A percentile compares a stretch with the other conserved stretches of the same genome.
These are phyloP conservation scores for Drosophila tani DNA, from an alignment of 1,140 invertebrate genomes.

Conservation along the genomic window DNA sequence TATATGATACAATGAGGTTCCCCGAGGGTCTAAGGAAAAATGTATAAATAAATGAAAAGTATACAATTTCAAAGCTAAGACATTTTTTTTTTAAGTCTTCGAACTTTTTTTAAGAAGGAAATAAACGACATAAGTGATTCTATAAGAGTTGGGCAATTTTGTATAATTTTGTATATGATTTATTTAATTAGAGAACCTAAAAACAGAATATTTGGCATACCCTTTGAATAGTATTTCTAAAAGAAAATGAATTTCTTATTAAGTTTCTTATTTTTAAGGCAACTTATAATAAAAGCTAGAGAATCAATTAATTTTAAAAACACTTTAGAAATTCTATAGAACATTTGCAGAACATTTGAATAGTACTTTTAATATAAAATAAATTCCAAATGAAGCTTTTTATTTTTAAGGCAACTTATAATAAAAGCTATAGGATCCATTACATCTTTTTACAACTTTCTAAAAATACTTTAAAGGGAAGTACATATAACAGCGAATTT, in stretches of 20 bases:
- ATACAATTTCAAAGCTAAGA: neutral
- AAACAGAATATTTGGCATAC: neutral
- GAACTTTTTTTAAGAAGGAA: neutral
- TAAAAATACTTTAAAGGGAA: neutral
- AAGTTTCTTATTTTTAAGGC: neutral
- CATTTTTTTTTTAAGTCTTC: neutral
- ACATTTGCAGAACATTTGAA: neutral
- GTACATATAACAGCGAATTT: too few relatives aligned
- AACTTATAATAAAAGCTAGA: too few relatives aligned
- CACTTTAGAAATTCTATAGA: neutral
- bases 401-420: neutral
- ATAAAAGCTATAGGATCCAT: neutral
- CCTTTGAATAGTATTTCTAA: neutral
- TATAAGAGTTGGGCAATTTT: neutral
- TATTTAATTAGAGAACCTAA: too few relatives aligned
- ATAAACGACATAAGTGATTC: neutral
- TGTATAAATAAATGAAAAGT: slow-evolving; percentile 14
- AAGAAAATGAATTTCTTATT: neutral
- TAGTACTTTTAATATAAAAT: neutral
- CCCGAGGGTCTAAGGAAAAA: neutral
- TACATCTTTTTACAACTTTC: neutral
- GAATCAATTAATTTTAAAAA: neutral
- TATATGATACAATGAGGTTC: slow-evolving; percentile 3
- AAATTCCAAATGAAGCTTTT: neutral
- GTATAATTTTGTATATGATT: too few relatives aligned